Conservation (phyloP, 2,113 vertebrate genomes). For the Rattus rattus region DNA sequence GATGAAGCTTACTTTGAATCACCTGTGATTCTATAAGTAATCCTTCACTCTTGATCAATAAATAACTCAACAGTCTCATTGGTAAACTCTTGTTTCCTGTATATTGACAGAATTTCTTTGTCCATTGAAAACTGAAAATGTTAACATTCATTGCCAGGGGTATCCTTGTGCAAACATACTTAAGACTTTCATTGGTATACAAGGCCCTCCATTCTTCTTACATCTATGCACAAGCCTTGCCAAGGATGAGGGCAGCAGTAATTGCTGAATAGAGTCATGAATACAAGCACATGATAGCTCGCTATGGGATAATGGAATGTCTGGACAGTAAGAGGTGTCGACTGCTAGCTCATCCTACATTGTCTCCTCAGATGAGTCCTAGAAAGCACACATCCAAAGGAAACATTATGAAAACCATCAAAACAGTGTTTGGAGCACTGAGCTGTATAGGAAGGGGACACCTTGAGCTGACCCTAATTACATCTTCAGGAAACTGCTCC, state of each 20-base stretch:
- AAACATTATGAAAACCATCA: not conserved
- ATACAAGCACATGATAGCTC: not conserved
- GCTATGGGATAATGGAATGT: not conserved
- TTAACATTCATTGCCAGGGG: not conserved
- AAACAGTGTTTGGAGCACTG: not conserved
- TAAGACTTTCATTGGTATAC: not conserved
- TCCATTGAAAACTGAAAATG: not conserved
- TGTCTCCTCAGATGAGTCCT: not conserved
- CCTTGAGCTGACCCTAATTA: not conserved
- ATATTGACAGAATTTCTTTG: not conserved
- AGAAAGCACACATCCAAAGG: not conserved
- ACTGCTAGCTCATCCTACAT: not conserved
- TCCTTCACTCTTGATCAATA: not conserved
- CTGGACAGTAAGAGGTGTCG: not conserved
- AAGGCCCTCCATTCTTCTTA: not conserved
- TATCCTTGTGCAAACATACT: not conserved
- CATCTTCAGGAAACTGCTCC: not conserved
- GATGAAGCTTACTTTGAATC: not conserved
- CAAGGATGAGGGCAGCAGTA: not conserved
- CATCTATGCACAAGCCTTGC: accelerated
- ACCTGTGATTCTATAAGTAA: not conserved
- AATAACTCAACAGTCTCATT: not conserved
- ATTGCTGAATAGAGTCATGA: not conserved
- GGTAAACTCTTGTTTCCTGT: not conserved
- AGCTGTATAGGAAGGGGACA: accelerated